Conservation (phyloP, 2,113 vertebrate species). For the Lamprologus lemairii region DNA sequence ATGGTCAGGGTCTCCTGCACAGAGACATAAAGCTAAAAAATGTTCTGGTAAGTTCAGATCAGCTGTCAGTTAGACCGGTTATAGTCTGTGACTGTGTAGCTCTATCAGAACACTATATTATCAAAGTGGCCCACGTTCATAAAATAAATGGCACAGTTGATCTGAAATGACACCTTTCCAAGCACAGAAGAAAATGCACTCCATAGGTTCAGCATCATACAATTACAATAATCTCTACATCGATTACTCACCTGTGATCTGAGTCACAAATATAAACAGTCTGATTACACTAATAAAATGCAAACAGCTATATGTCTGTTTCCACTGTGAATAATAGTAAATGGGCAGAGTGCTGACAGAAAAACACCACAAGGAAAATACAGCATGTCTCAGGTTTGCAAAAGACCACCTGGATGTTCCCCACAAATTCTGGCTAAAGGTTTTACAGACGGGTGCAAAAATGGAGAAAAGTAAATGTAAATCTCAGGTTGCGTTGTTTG, state of each 20-base stretch:
- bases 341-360: neutral
- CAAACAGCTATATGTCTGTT: neutral
- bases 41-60: conserved; percentile 81
- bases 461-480: neutral
- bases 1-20: conserved; percentile 92
- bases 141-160: neutral
- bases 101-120: neutral
- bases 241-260: neutral
- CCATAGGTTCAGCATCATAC: neutral
- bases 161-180: neutral
- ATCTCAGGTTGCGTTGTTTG: neutral
- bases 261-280: neutral
- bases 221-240: neutral
- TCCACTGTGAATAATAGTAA: neutral
- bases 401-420: neutral
- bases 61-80: neutral
- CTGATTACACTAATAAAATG: neutral
- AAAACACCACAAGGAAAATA: neutral
- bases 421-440: neutral
- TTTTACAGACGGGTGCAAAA: neutral
- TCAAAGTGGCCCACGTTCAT: neutral
- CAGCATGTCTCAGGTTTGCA: neutral
- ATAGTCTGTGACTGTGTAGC: neutral
- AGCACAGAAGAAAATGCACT: neutral
- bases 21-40: conserved; percentile 98